Evolutionary conservation across 2,888 invertebrate species (phyloP).

Genomic region (Phasia obesa): DNA sequence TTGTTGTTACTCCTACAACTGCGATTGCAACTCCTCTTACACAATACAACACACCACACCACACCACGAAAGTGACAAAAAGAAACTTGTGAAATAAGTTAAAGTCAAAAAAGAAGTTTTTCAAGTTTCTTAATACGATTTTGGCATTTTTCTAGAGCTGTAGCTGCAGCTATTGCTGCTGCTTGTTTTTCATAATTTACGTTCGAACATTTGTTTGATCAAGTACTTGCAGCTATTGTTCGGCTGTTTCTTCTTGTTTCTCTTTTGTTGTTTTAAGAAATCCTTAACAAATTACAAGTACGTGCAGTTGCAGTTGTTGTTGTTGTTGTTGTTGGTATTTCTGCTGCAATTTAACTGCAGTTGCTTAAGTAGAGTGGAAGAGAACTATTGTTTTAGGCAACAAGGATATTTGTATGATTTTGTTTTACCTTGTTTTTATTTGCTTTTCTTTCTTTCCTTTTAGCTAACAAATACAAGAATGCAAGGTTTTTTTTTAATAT

Average conservation of each 20-base stretch:
- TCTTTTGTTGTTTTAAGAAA: constrained; percentile 14
- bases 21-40: background rate
- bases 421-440: constrained; percentile 7
- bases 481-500: constrained; percentile 44
- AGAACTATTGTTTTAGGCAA: constrained; percentile 42
- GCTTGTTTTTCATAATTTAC: constrained; percentile 45
- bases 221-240: constrained; percentile 44
- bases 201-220: constrained; percentile 50
- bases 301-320: constrained; percentile 34
- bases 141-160: constrained; percentile 21
- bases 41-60: constrained; percentile 2
- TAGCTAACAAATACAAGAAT: background rate
- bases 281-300: constrained; percentile 55
- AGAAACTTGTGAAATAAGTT: constrained; percentile 1
- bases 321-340: constrained; percentile 23
- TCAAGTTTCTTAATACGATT: constrained; percentile 29
- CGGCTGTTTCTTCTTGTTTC: background rate
- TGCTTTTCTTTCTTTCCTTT: background rate
- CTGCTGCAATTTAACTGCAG: constrained; percentile 31
- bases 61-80: constrained; percentile 25
- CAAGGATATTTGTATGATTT: constrained; percentile 45
- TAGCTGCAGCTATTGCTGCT: background rate
- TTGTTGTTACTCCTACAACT: constrained; percentile 39
- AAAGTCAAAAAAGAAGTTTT: background rate
- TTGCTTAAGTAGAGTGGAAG: constrained; percentile 12